These are phyloP conservation scores for Sebastolobus alascanus DNA, from an alignment of 2,797 vertebrate species.

Conservation along the genomic window DNA sequence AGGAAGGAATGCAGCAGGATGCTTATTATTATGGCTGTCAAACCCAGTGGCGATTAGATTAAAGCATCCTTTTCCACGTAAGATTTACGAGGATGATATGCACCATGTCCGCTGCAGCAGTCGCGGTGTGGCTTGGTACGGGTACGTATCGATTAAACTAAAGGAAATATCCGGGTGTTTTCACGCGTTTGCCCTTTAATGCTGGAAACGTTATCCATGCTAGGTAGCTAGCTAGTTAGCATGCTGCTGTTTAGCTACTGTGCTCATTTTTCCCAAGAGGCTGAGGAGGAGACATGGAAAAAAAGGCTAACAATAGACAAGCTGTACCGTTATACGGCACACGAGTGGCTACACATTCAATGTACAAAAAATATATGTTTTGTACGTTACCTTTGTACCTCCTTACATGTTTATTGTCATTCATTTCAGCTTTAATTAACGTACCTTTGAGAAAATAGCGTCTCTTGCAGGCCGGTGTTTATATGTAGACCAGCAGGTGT, in stretches of 20 bases:
- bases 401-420: neutral
- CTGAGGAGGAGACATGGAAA: slow-evolving; percentile 61
- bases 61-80: slow-evolving; percentile 60
- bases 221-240: slow-evolving; percentile 68
- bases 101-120: slow-evolving; percentile 77
- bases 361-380: neutral
- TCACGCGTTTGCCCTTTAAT: neutral
- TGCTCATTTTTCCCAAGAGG: slow-evolving; percentile 63
- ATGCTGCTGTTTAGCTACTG: slow-evolving; percentile 41
- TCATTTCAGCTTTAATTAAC: slow-evolving; percentile 12
- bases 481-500: too few species aligned
- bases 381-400: neutral
- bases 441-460: neutral
- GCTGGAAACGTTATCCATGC: slow-evolving; percentile 15
- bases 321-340: slow-evolving; percentile 27
- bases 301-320: slow-evolving; percentile 56
- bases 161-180: neutral
- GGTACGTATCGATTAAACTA: slow-evolving; percentile 79
- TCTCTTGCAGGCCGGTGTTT: slow-evolving; percentile 15
- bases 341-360: neutral
- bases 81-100: slow-evolving; percentile 44
- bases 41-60: slow-evolving; percentile 52
- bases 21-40: slow-evolving; percentile 81
- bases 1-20: slow-evolving; percentile 80
- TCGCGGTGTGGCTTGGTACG: slow-evolving; percentile 76